Percentiles rank a stretch among this genome's conserved stretches.
phyloP scores from a whole-genome alignment of 1,140 invertebrate genomes.

The Tetramorium alpestre region DNA sequence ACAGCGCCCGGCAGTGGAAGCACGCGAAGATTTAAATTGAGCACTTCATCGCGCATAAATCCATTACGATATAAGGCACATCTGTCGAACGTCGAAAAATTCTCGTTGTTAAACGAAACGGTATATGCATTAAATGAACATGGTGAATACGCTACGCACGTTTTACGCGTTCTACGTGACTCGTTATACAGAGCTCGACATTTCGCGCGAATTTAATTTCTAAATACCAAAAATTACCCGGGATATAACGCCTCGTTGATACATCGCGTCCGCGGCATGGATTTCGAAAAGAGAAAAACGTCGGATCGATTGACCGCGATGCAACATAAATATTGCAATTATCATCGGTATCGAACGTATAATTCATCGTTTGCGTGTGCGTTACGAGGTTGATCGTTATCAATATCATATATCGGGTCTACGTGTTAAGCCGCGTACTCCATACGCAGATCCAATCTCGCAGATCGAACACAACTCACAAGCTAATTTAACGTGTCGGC shows the following conservation, averaged over 20 bases:
- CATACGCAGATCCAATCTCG: constrained; percentile 7
- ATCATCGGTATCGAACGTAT: constrained; percentile 23
- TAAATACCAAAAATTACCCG: neutral
- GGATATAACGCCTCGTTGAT: neutral
- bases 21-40: neutral
- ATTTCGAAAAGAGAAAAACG: neutral
- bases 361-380: constrained; percentile 44
- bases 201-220: neutral
- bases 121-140: neutral
- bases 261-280: neutral
- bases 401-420: constrained; percentile 26
- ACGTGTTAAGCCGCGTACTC: constrained; percentile 38
- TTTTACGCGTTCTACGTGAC: neutral
- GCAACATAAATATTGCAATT: constrained; percentile 17
- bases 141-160: neutral
- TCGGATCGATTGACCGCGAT: neutral
- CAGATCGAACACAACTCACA: neutral
- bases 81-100: constrained; percentile 16
- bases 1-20: neutral
- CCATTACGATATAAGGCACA: neutral
- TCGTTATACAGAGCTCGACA: neutral
- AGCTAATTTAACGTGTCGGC: constrained; percentile 10
- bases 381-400: constrained; percentile 28
- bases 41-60: neutral
- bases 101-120: neutral